Evolutionary conservation across 2,113 vertebrate species (phyloP), one percentile per base, ranked within the genome.

Genomic region (Burhinus bistriatus): DNA sequence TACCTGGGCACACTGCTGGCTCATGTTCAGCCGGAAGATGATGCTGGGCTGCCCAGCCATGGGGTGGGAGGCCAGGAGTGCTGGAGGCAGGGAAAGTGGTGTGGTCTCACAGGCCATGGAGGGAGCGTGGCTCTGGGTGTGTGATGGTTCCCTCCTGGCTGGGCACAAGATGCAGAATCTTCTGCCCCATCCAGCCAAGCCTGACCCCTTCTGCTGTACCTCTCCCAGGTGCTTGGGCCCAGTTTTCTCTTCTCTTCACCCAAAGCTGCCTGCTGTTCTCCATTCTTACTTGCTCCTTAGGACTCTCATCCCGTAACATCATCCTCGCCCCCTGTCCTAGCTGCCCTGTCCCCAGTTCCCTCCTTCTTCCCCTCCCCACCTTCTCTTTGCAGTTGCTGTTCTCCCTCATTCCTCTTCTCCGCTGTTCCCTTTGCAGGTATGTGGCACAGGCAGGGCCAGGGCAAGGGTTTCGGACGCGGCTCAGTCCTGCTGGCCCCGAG

Each of bases 401-500:
- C 26, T 22, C 12, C 11, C 30, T 19, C 2, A 2, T 83, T 72
- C 34, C 54, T 73, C 19, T 12, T 42, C 61, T 75, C n/a, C 0
- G 0, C n/a, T 29, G 51, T 52, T 86, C 32, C 34, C 32, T 49
- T 40, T 49, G 42, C 76, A 75, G 47, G 61, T 44, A 7, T 21
- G 15, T 21, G 76, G 27, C 0, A 0, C 30, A 17, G 66, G 45
- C 45, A 44, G 55, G 29, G 32, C 3, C 9, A 36, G 29, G 34
- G 30, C 2, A 9, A 4, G 6, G 47, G 25, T 9, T 70, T 82
- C 3, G 9, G n/a, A 15, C 36, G 12, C 2, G 1, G 29, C 55
- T 65, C 30, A 47, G 45, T 66, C 27, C 55, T 0, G 1, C 49
- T 65, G 69, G n/a, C 54, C n/a, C 40, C 2, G 13, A 51, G 52